These are phyloP conservation scores for Piscicola geometra DNA, from an alignment of 2,888 invertebrate genomes.

Conservation along the genomic window DNA sequence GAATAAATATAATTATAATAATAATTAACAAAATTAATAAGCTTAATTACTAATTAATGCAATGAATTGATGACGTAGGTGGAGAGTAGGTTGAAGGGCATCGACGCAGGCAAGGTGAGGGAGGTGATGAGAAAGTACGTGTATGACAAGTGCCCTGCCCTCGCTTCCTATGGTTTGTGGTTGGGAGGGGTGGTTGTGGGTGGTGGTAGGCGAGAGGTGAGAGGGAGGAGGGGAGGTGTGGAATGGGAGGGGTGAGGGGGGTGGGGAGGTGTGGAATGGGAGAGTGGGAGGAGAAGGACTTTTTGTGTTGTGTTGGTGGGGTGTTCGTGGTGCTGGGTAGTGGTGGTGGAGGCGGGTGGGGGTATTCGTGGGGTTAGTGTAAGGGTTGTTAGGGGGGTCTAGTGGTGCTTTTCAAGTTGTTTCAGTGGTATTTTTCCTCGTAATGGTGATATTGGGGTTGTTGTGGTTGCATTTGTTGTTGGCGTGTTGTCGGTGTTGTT, in stretches of 20 bases:
- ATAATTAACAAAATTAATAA: not conserved
- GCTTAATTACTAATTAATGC: not conserved
- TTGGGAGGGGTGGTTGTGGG: too few relatives aligned
- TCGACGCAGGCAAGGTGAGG: slow-evolving; percentile 68
- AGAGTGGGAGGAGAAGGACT: too few relatives aligned
- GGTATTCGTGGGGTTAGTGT: too few relatives aligned
- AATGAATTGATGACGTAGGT: not conserved
- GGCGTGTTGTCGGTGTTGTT: not conserved
- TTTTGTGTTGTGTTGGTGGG: too few relatives aligned
- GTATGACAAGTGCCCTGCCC: slow-evolving; percentile 86
- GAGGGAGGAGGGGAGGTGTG: not conserved
- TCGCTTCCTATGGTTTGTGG: slow-evolving; percentile 90
- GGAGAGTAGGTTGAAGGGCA: slow-evolving; percentile 26
- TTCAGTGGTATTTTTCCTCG: too few relatives aligned
- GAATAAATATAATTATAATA: too few relatives aligned
- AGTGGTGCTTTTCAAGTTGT: too few relatives aligned
- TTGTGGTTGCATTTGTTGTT: not conserved
- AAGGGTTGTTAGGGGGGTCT: too few relatives aligned
- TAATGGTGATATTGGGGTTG: not conserved
- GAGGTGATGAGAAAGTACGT: slow-evolving; percentile 87
- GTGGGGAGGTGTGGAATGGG: too few relatives aligned
- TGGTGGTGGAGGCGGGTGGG: too few relatives aligned
- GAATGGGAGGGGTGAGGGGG: too few relatives aligned
- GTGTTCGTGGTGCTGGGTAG: too few relatives aligned
- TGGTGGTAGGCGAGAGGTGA: not conserved